Percentiles rank a stretch among this genome's conserved stretches.
Evolutionary conservation across 2,888 invertebrate species (phyloP).

Genomic region (Tribolium freemani): DNA sequence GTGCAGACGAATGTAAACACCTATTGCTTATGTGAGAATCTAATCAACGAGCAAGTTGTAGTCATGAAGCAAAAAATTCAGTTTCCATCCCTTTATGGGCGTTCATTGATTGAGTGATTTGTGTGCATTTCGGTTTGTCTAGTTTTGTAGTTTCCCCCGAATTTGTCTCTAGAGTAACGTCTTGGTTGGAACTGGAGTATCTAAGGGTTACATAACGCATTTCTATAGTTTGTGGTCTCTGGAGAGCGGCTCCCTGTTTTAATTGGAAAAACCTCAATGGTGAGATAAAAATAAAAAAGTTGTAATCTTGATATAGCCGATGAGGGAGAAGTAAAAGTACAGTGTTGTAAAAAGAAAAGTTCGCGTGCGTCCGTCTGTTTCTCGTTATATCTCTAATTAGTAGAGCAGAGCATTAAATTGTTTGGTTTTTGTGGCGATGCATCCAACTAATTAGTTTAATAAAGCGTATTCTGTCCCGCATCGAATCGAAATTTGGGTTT

Average conservation of each 20-base stretch:
- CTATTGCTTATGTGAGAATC: too few relatives aligned
- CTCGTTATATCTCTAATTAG: conserved; percentile 46
- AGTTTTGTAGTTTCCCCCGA: not conserved
- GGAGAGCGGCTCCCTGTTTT: conserved; percentile 60
- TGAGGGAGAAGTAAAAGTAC: conserved; percentile 61
- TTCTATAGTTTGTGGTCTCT: conserved; percentile 54
- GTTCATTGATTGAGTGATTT: not conserved
- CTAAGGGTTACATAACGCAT: conserved; percentile 57
- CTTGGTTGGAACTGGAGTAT: conserved; percentile 48
- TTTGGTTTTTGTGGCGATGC: conserved; percentile 28
- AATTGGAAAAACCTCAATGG: conserved; percentile 68
- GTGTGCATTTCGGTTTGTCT: not conserved
- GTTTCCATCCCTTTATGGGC: too few relatives aligned
- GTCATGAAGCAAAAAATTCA: too few relatives aligned
- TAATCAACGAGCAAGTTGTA: too few relatives aligned
- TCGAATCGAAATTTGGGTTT: conserved; percentile 53
- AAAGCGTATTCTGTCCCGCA: not conserved
- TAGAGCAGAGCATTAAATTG: conserved; percentile 42
- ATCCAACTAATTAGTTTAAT: conserved; percentile 44
- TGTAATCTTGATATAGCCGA: conserved; percentile 63
- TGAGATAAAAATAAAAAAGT: conserved; percentile 67
- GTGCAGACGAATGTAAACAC: too few relatives aligned
- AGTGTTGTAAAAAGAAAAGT: not conserved
- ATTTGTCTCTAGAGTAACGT: conserved; percentile 13
- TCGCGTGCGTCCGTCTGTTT: conserved; percentile 23